These are phyloP conservation scores for Lagopus muta DNA, from an alignment of 2,113 vertebrate genomes.

Conservation along the genomic window DNA sequence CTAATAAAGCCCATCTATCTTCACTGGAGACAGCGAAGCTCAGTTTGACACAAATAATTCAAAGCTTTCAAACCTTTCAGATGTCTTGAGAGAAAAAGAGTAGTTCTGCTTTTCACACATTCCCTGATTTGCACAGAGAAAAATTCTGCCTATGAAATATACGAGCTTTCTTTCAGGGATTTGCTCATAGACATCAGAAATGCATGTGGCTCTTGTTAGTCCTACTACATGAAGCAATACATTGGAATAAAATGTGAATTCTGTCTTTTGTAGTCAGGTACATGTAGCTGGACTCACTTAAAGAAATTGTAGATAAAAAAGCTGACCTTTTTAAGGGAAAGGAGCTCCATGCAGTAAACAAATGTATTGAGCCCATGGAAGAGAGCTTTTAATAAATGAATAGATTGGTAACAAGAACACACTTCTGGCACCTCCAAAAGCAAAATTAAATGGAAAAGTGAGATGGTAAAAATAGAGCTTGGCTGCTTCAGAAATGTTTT, in stretches of 20 bases:
- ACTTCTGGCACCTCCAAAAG: neutral
- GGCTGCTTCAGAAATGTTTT: neutral
- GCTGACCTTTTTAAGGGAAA: conserved; percentile 8
- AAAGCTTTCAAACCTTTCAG: conserved; percentile 31
- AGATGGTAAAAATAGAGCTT: conserved; percentile 20
- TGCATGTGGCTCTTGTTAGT: neutral
- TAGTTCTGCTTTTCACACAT: neutral
- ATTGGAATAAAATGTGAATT: neutral
- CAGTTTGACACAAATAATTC: conserved; percentile 54
- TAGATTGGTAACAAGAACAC: neutral
- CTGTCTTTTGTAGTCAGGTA: neutral
- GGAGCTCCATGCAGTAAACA: neutral
- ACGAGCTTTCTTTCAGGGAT: neutral
- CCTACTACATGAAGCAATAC: neutral
- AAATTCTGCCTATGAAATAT: neutral
- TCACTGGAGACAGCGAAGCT: neutral
- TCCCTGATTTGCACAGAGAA: neutral
- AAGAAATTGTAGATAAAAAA: neutral
- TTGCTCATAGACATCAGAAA: neutral
- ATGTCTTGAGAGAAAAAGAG: conserved; percentile 7
- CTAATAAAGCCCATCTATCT: neutral
- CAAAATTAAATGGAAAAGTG: conserved; percentile 19
- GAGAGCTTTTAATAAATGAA: conserved; percentile 8
- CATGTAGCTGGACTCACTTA: neutral
- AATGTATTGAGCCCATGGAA: neutral